A percentile compares a stretch with the other conserved stretches of the same genome.
Evolutionary conservation across 2,888 invertebrate species (phyloP).

Genomic region (Syrista parreyssii): DNA sequence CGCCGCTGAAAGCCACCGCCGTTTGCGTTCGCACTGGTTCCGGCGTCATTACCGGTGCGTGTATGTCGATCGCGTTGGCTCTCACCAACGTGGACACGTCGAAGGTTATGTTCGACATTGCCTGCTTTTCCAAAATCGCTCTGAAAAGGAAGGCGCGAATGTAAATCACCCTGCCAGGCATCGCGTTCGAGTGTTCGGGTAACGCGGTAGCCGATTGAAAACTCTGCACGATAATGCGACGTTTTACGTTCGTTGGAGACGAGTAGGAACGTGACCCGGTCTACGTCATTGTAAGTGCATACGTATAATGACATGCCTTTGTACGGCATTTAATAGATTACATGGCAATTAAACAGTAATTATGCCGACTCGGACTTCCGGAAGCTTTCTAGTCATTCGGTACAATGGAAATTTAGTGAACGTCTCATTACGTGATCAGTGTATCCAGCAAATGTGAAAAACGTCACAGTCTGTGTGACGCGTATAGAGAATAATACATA

Average conservation of each 20-base stretch:
- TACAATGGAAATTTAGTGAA: not conserved
- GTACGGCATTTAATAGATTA: not conserved
- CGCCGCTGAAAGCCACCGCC: slow-evolving; percentile 71
- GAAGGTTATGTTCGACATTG: slow-evolving; percentile 76
- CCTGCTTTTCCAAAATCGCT: slow-evolving; percentile 71
- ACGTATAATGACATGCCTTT: not conserved
- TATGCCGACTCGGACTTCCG: not conserved
- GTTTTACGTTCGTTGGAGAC: not conserved
- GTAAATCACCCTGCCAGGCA: not conserved
- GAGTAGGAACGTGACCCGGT: not conserved
- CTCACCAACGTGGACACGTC: slow-evolving; percentile 77
- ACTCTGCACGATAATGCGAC: not conserved
- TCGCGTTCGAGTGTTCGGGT: not conserved
- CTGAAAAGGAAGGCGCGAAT: slow-evolving; percentile 56
- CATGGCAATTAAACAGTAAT: not conserved
- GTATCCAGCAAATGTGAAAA: not conserved
- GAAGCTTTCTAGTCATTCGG: not conserved
- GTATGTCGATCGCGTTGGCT: slow-evolving; percentile 77
- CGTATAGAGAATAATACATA: not conserved
- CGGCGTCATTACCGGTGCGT: slow-evolving; percentile 69
- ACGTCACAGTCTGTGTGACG: not conserved
- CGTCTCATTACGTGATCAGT: not conserved
- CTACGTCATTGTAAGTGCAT: not conserved
- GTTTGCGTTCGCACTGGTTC: slow-evolving; percentile 69
- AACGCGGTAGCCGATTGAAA: not conserved